Conservation (phyloP, 2,113 vertebrate species). For the Beaufortia kweichowensis region DNA sequence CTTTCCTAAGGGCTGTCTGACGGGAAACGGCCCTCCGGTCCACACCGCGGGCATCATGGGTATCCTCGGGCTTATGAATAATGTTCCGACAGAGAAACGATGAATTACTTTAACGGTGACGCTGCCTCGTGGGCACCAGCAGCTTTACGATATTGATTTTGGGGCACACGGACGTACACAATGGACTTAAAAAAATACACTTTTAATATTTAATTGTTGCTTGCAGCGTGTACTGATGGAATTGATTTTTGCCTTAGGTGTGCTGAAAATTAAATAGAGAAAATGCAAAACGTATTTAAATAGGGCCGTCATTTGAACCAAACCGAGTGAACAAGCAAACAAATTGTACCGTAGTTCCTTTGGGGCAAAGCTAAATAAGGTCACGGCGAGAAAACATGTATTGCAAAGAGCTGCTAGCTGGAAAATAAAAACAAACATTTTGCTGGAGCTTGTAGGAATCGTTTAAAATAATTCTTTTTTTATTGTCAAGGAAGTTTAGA, state of each 20-base stretch:
- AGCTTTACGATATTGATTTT: constrained; percentile 48
- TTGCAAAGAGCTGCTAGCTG: not conserved
- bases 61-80: constrained; percentile 21
- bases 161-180: constrained; percentile 24
- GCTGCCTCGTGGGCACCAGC: constrained; percentile 34
- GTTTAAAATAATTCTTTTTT: too few relatives aligned
- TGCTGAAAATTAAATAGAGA: constrained; percentile 19
- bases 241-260: constrained; percentile 40
- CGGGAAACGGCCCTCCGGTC: constrained; percentile 9
- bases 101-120: constrained; percentile 25
- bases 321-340: constrained; percentile 26
- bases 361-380: constrained; percentile 10
- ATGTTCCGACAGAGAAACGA: constrained; percentile 4
- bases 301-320: constrained; percentile 12
- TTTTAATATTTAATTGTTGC: constrained; percentile 49
- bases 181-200: constrained; percentile 28
- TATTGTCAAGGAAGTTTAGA: too few relatives aligned
- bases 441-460: not conserved
- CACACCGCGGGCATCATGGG: not conserved
- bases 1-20: not conserved
- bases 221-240: constrained; percentile 26
- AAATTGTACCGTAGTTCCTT: constrained; percentile 5
- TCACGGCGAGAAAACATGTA: not conserved
- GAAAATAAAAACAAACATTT: not conserved
- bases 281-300: constrained; percentile 31